These are phyloP conservation scores for Bubalus kerabau DNA, from an alignment of 2,113 vertebrate genomes.

Conservation along the genomic window DNA sequence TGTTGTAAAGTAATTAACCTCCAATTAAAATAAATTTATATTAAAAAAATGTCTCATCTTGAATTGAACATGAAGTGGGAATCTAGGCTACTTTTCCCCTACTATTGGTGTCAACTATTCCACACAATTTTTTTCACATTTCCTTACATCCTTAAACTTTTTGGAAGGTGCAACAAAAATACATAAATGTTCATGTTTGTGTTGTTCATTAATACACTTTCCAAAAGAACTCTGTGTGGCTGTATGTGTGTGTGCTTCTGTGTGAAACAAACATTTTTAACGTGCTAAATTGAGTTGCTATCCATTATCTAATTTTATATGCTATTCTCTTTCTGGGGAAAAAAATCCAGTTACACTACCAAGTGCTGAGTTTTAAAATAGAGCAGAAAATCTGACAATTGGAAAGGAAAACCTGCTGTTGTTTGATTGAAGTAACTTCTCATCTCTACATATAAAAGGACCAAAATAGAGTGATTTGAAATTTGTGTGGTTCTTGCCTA, in stretches of 20 bases:
- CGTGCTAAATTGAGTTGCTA: constrained; percentile 8
- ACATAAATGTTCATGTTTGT: not conserved
- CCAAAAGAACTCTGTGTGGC: not conserved
- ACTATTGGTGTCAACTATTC: not conserved
- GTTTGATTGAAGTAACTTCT: constrained; percentile 37
- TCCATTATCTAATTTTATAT: not conserved
- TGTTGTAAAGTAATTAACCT: no score
- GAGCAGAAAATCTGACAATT: constrained; percentile 18
- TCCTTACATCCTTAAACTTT: not conserved
- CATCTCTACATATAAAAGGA: not conserved
- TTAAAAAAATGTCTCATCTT: not conserved
- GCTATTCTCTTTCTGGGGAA: not conserved
- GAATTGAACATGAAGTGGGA: not conserved
- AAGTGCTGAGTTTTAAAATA: constrained; percentile 40
- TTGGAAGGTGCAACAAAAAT: not conserved
- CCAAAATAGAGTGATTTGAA: not conserved
- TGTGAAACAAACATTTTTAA: constrained; percentile 9
- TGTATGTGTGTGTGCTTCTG: not conserved
- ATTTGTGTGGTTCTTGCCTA: not conserved
- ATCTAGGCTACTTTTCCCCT: not conserved
- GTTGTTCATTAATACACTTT: not conserved
- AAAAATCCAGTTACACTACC: not conserved
- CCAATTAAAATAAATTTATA: no score
- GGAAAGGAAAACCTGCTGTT: constrained; percentile 8
- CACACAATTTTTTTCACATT: not conserved